A percentile compares a stretch with the other conserved stretches of the same genome.
These are phyloP conservation scores for Pterois miles DNA, from an alignment of 2,797 vertebrate species.

Conservation along the genomic window DNA sequence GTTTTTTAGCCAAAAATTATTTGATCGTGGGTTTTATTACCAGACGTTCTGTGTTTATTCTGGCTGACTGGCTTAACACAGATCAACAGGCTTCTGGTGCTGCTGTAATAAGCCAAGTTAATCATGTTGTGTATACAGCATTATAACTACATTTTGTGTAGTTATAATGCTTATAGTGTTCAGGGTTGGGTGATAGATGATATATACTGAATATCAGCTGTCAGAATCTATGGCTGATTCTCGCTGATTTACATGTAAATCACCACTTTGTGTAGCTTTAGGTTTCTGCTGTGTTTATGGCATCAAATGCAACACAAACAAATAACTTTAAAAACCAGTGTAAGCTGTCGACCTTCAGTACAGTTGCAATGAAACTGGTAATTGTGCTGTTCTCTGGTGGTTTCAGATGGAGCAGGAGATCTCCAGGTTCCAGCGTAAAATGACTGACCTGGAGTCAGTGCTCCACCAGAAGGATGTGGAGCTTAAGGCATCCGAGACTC, in stretches of 20 bases:
- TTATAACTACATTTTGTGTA: not conserved
- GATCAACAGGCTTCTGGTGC: constrained; percentile 59
- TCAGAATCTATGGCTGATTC: not conserved
- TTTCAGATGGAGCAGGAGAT: constrained; percentile 98
- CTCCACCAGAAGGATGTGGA: constrained; percentile 99
- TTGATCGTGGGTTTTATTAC: constrained; percentile 35
- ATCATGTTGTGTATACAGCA: constrained; percentile 33
- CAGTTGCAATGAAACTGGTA: not conserved
- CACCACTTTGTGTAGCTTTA: not conserved
- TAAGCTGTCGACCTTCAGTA: not conserved
- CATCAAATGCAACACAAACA: not conserved
- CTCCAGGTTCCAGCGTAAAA: constrained; percentile 98
- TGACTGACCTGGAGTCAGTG: constrained; percentile 98
- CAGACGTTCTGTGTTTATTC: constrained; percentile 47
- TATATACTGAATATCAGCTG: not conserved
- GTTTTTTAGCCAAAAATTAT: constrained; percentile 4
- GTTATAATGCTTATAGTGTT: constrained; percentile 3
- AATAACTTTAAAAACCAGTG: not conserved
- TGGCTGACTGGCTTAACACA: constrained; percentile 34
- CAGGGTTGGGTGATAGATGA: not conserved
- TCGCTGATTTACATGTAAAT: not conserved
- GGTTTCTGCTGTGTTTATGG: not conserved
- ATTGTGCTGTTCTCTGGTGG: not conserved
- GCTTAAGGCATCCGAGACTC: constrained; percentile 98
- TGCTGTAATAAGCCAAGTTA: constrained; percentile 45